A percentile compares a stretch with the other conserved stretches of the same genome.
These are phyloP conservation scores for Bellardia pandia DNA, from an alignment of 2,888 invertebrate genomes.

Conservation along the genomic window DNA sequence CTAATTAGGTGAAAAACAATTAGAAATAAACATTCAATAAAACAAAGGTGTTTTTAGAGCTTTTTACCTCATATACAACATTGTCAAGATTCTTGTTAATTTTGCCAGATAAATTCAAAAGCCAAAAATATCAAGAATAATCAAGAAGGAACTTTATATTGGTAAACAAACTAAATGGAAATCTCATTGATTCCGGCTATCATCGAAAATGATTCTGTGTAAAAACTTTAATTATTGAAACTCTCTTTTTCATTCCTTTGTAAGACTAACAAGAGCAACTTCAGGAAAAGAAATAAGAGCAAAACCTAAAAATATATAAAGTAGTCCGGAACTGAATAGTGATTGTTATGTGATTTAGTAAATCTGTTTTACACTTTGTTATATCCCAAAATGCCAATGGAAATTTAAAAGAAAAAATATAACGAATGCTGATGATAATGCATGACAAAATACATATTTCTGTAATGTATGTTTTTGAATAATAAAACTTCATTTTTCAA, in stretches of 20 bases:
- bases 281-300: neutral
- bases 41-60: too few relatives aligned
- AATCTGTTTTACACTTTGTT: slow-evolving; percentile 58
- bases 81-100: too few relatives aligned
- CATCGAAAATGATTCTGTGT: too few relatives aligned
- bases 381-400: slow-evolving; percentile 15
- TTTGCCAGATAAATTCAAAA: too few relatives aligned
- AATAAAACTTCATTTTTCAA: neutral
- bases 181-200: too few relatives aligned
- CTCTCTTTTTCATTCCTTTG: neutral
- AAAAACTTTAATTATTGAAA: neutral
- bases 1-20: too few relatives aligned
- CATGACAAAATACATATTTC: slow-evolving; percentile 15
- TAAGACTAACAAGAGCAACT: neutral
- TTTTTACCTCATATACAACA: too few relatives aligned
- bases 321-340: slow-evolving; percentile 31
- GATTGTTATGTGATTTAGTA: slow-evolving; percentile 66
- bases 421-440: neutral
- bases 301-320: slow-evolving; percentile 7
- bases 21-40: too few relatives aligned
- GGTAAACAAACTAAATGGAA: too few relatives aligned
- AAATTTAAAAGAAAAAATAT: slow-evolving; percentile 13
- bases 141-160: too few relatives aligned
- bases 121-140: too few relatives aligned
- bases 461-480: neutral